These are phyloP conservation scores for Ranitomeya variabilis DNA, from an alignment of 2,113 vertebrate genomes.

Conservation along the genomic window DNA sequence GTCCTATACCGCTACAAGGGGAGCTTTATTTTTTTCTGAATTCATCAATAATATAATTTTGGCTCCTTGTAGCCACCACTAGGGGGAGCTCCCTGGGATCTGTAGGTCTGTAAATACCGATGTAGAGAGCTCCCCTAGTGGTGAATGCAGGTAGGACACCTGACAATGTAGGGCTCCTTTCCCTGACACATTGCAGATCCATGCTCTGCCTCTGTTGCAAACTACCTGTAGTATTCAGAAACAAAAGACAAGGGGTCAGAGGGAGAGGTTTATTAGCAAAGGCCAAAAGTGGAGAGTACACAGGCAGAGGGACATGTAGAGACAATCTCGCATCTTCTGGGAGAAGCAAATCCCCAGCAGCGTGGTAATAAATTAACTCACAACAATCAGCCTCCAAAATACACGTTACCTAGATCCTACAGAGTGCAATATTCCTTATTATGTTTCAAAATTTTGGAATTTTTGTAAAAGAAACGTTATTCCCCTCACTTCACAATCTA, in stretches of 20 bases:
- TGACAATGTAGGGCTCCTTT: too few relatives aligned
- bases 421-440: background rate
- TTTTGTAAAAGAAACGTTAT: background rate
- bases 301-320: background rate
- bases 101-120: too few relatives aligned
- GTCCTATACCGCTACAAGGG: too few relatives aligned
- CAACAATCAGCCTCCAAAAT: background rate
- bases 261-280: conserved; percentile 41
- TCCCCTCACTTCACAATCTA: background rate
- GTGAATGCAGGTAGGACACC: too few relatives aligned
- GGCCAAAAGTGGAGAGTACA: background rate
- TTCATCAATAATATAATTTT: too few relatives aligned
- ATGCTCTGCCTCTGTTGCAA: background rate
- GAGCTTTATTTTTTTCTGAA: too few relatives aligned
- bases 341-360: background rate
- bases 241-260: background rate
- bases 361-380: too few relatives aligned
- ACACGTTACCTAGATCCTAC: background rate
- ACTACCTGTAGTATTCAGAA: background rate
- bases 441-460: background rate
- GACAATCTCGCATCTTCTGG: background rate
- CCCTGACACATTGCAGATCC: background rate
- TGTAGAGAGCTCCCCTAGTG: too few relatives aligned
- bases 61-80: too few relatives aligned
- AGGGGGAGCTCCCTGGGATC: too few relatives aligned